These are phyloP conservation scores for Bradynema listronoti DNA, from an alignment of 1,140 invertebrate genomes.

Conservation along the genomic window DNA sequence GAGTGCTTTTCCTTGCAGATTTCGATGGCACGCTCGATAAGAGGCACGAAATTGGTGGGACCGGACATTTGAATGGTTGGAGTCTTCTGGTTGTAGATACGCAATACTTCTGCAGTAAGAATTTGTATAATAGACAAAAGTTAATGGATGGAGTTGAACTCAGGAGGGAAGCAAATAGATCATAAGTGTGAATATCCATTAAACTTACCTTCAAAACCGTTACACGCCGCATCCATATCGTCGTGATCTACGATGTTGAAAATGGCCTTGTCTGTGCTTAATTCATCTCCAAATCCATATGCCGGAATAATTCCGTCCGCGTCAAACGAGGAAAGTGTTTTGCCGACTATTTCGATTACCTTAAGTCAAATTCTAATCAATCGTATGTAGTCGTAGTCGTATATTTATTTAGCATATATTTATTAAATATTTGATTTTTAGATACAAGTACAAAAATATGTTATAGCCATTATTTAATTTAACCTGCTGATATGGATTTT, in stretches of 20 bases:
- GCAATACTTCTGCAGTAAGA: constrained; percentile 48
- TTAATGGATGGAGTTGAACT: background rate
- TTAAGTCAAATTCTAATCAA: too few species aligned
- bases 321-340: constrained; percentile 61
- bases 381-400: too few species aligned
- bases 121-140: background rate
- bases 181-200: too few species aligned
- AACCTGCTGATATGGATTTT: constrained; percentile 59
- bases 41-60: constrained; percentile 61
- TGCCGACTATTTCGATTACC: constrained; percentile 62
- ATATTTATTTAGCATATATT: constrained; percentile 3
- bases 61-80: constrained; percentile 58
- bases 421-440: constrained; percentile 9
- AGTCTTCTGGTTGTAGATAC: constrained; percentile 55
- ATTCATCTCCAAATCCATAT: constrained; percentile 62
- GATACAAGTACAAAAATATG: too few species aligned
- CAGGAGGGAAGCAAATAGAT: background rate
- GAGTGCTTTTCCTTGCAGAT: constrained; percentile 59
- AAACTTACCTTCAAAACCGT: constrained; percentile 56
- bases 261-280: constrained; percentile 58
- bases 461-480: too few species aligned
- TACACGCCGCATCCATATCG: constrained; percentile 48
- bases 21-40: constrained; percentile 61
- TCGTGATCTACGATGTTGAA: constrained; percentile 58
- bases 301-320: constrained; percentile 61